Evolutionary conservation across 2,888 invertebrate species (phyloP), one percentile per base, ranked within the genome.

Genomic region (Pyrrhosoma nymphula): DNA sequence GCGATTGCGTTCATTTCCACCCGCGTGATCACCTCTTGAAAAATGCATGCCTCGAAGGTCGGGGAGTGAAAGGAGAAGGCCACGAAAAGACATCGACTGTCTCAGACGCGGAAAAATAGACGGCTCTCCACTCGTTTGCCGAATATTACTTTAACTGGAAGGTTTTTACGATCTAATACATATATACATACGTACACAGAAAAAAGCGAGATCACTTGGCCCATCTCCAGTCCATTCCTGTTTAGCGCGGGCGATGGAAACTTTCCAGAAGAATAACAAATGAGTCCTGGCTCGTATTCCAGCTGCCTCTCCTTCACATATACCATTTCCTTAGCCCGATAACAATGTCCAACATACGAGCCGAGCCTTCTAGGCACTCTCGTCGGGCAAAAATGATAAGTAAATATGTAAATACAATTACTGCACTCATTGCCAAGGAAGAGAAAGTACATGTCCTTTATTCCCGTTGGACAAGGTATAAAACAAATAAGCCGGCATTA

Each of bases 231-330:
- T 89, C 89, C 47, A 56, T n/a, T 55, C n/a, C 56, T 56, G 56
- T 55, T 14, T 26, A 55, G 56, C 26, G 55, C 89, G n/a, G 56
- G 55, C 56, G 18, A 88, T 88, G 88, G 88, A 88, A 88, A 12
- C 26, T 56, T 89, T n/a, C 89, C 89, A 47, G 89, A 89, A 56
- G 56, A 89, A n/a, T n/a, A 88, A 47, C 47, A 88, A 39, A 55
- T 55, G 39, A n/a, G 47, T 10, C 39, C 47, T 35, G 39, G 88
- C 35, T 47, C 47, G 47, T 8, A 1, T 12, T 69, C 69, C n/a
- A n/a, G n/a, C n/a, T 47, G 47, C 47, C 47, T 8, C 47, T 47
- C 47, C n/a, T n/a, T 26, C 69, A n/a, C 69, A 6, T 12, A 12
- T n/a, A 69, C 26, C n/a, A 69, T 69, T 69, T 69, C n/a, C n/a